These are phyloP conservation scores for Drosophila kanapiae DNA, from an alignment of 1,140 invertebrate species.

Conservation along the genomic window DNA sequence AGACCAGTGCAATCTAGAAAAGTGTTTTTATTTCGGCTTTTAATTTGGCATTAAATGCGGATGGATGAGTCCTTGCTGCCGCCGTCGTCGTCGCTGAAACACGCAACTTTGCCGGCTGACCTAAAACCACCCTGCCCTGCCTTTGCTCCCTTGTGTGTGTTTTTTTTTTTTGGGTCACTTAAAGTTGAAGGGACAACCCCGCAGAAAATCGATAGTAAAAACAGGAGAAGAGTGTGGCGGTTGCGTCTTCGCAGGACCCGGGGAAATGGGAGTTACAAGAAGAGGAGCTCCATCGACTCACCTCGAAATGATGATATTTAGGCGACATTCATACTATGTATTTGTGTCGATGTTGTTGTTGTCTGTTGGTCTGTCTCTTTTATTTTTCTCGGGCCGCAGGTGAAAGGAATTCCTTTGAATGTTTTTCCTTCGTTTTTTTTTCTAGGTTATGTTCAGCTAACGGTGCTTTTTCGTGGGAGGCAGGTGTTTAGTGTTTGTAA, in stretches of 20 bases:
- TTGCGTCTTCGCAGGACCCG: conserved; percentile 19
- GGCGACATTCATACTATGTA: conserved; percentile 89
- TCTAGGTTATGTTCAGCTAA: conserved; percentile 54
- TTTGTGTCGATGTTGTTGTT: conserved; percentile 41
- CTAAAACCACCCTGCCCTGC: conserved; percentile 32
- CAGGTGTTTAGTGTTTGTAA: conserved; percentile 10
- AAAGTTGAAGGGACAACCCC: conserved; percentile 54
- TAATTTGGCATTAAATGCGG: conserved; percentile 9
- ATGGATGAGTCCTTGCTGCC: conserved; percentile 11
- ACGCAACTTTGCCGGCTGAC: conserved; percentile 63
- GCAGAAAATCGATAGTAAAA: conserved; percentile 70
- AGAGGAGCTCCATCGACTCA: conserved; percentile 84
- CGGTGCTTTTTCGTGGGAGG: conserved; percentile 7
- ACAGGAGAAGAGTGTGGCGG: conserved; percentile 12
- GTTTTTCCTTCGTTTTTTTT: conserved; percentile 13
- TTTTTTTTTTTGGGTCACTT: conserved; percentile 70
- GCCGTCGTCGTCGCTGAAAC: not conserved
- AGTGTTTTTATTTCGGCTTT: conserved; percentile 1
- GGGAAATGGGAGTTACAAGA: conserved; percentile 6
- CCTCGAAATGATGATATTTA: conserved; percentile 91
- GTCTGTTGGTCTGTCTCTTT: conserved; percentile 24
- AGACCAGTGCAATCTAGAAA: conserved; percentile 70
- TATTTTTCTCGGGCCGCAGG: conserved; percentile 14
- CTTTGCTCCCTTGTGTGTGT: not conserved
- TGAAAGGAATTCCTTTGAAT: conserved; percentile 20